phyloP scores from a whole-genome alignment of 2,888 invertebrate genomes.

The Xestoiulus laeticollis region DNA sequence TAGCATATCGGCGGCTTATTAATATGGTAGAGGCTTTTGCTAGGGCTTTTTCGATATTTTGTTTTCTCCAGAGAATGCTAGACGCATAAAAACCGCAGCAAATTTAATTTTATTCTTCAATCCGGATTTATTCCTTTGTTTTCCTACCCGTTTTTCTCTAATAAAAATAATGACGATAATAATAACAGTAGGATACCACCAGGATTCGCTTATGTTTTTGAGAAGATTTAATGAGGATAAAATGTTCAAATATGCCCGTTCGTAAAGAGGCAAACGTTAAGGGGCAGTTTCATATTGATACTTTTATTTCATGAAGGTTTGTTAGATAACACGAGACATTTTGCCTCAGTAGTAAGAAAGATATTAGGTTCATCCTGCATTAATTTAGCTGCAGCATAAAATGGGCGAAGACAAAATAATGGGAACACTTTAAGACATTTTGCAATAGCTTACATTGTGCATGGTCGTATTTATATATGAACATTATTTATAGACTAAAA shows the following conservation, averaged over 20 bases:
- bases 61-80: not conserved
- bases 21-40: not conserved
- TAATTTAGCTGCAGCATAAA: no score
- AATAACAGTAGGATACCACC: not conserved
- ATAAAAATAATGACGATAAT: not conserved
- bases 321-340: no score
- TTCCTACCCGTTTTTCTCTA: not conserved
- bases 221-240: not conserved
- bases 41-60: not conserved
- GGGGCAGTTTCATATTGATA: no score
- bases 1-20: slow-evolving; percentile 11
- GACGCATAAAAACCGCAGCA: not conserved
- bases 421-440: no score
- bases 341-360: no score
- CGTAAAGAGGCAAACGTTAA: no score
- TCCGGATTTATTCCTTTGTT: slow-evolving; percentile 12
- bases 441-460: no score
- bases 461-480: no score
- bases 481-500: no score
- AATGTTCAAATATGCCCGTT: not conserved
- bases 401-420: no score
- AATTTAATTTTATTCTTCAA: not conserved
- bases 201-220: not conserved
- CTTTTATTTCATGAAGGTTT: no score
- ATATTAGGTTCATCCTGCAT: no score